Base-by-base conservation (phyloP, 2,113 vertebrate genomes). In the Progne subis region DNA sequence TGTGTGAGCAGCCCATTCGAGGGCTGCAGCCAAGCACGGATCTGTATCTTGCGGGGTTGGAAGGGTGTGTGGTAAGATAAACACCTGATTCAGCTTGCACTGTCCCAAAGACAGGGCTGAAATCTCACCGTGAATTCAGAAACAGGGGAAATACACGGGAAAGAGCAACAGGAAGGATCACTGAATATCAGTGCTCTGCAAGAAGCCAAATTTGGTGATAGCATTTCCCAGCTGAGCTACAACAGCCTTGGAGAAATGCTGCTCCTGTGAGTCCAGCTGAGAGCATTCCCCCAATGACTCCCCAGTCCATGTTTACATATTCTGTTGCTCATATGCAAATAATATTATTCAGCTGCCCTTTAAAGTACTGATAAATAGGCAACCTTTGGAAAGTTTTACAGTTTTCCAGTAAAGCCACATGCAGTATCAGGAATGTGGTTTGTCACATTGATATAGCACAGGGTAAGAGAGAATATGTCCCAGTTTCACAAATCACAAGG, bases 281-380 rank as follows among this genome's bases (percentile, higher is more conserved):
- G 68, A 69, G 67, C 18, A 59, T 70, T 91, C 44, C 57, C 72
- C 32, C 59, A 88, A 34, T 63, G 46, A 55, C 50, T 92, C 50
- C 59, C 59, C 79, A 91, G 74, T 37, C 56, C 44, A 23, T 55
- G 79, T 94, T 95, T 94, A 87, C 75, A 74, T 34, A 47, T 39
- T 79, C 74, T 82, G 57, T 28, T 88, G 63, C 59, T 92, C 79
- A 80, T 57, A 91, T 50, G 89, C 86, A 92, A 95, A 92, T 84
- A 96, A 59, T 50, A 91, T 91, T 52, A 67, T 92, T 95, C 94
- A 88, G 50, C 39, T 90, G 78, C 43, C 60, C 90, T 74, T 69
- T 72, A 84, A 87, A 79, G 63, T 13, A 50, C 55, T 63, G 81
- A 89, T 76, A 91, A 87, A 91, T 18, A 46, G 49, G 43, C 18